These are phyloP conservation scores for Melanostoma scalare DNA, from an alignment of 2,888 invertebrate species.

Conservation along the genomic window DNA sequence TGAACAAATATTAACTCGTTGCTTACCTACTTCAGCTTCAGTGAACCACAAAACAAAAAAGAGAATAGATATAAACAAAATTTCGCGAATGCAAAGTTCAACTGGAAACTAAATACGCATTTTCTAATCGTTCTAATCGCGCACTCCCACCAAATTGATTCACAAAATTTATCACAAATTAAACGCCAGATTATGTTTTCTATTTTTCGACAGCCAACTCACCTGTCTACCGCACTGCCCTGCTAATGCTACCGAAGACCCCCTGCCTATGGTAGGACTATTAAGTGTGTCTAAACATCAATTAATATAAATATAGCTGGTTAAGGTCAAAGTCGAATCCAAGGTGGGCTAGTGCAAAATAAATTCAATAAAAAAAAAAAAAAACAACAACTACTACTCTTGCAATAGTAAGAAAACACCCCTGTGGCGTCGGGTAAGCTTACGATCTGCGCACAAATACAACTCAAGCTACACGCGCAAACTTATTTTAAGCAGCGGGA, in stretches of 20 bases:
- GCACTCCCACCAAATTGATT: constrained; percentile 32
- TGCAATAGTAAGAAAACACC: constrained; percentile 7
- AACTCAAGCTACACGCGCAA: constrained; percentile 20
- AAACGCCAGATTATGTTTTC: constrained; percentile 10
- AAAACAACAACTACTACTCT: constrained; percentile 25
- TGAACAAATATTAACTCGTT: neutral
- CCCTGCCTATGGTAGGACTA: constrained; percentile 27
- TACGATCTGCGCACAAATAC: constrained; percentile 6
- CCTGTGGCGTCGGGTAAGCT: neutral
- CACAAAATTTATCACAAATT: constrained; percentile 4
- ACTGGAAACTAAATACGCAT: constrained; percentile 52
- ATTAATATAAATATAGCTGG: constrained; percentile 52
- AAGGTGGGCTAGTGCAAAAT: constrained; percentile 13
- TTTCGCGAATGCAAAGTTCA: constrained; percentile 38
- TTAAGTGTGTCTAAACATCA: constrained; percentile 57
- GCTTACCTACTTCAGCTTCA: constrained; percentile 6
- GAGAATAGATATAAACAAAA: constrained; percentile 33
- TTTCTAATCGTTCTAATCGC: constrained; percentile 43
- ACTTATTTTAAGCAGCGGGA: constrained; percentile 21
- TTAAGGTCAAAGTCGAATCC: constrained; percentile 59
- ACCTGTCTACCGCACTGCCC: constrained; percentile 19
- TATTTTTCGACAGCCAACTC: constrained; percentile 19
- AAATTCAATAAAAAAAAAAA: constrained; percentile 26
- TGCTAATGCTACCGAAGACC: constrained; percentile 3
- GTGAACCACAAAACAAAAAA: neutral